A percentile compares a stretch with the other conserved stretches of the same genome.
Conservation (phyloP, 2,797 vertebrate genomes). For the Myoxocephalus aenaeus region DNA sequence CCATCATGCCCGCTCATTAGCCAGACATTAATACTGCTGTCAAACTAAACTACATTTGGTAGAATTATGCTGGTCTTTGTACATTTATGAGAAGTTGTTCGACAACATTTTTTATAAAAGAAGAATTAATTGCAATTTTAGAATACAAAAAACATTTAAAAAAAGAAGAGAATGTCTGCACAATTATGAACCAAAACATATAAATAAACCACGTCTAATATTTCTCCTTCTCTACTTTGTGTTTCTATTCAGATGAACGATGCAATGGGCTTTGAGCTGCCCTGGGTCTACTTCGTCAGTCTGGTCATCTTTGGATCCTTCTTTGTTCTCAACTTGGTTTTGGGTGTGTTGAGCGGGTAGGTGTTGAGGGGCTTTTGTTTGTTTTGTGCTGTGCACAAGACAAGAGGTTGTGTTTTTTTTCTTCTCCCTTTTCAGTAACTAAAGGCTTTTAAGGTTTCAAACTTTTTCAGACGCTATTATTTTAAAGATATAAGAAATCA, state of each 20-base stretch:
- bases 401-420: neutral
- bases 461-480: neutral
- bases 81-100: neutral
- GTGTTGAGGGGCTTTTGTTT: conserved; percentile 65
- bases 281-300: conserved; percentile 99
- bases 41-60: neutral
- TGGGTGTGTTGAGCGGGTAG: conserved; percentile 99
- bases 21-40: neutral
- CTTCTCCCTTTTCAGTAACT: neutral
- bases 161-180: neutral
- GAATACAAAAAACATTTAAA: neutral
- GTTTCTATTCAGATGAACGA: conserved; percentile 92
- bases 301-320: conserved; percentile 99
- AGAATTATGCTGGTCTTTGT: neutral
- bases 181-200: neutral
- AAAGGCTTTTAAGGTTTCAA: neutral
- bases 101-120: neutral
- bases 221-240: conserved; percentile 14
- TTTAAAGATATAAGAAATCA: neutral
- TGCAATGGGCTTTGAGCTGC: conserved; percentile 98
- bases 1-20: neutral
- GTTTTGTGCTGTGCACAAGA: neutral
- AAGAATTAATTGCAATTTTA: neutral
- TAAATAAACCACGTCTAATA: neutral
- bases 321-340: conserved; percentile 99